phyloP scores from a whole-genome alignment of 2,113 vertebrate genomes.

The Zootoca vivipara region DNA sequence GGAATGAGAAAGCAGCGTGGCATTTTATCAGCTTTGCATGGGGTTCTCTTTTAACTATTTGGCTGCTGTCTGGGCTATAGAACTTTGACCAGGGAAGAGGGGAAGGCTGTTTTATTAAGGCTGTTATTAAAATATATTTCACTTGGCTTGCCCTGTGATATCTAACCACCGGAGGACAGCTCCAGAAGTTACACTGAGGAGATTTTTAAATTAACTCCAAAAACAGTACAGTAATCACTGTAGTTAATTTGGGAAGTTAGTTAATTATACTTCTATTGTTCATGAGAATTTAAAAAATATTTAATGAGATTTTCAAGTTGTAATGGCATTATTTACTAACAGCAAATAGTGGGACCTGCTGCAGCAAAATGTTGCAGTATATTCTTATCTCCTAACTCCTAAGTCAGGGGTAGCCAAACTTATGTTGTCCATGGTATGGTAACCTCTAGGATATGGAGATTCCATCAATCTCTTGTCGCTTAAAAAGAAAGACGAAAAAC shows the following conservation, averaged over 20 bases:
- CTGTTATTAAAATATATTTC: not conserved
- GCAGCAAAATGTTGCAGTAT: not conserved
- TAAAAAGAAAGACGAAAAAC: not conserved
- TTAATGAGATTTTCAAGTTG: too few relatives aligned
- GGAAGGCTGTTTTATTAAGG: not conserved
- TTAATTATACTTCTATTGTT: not conserved
- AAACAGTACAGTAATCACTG: not conserved
- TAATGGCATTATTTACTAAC: not conserved
- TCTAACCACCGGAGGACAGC: constrained; percentile 42
- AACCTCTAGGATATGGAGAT: not conserved
- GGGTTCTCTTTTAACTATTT: constrained; percentile 66
- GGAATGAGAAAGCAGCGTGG: constrained; percentile 74
- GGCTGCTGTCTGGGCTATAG: constrained; percentile 49
- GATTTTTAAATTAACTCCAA: constrained; percentile 21
- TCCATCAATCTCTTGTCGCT: not conserved
- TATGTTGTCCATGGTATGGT: too few relatives aligned
- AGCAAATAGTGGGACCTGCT: not conserved
- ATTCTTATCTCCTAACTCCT: not conserved
- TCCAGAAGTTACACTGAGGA: constrained; percentile 14
- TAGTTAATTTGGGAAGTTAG: not conserved
- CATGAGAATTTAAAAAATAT: not conserved
- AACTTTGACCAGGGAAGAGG: constrained; percentile 27
- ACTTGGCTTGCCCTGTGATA: not conserved
- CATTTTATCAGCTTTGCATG: constrained; percentile 76
- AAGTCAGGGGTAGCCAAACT: too few relatives aligned